These are phyloP conservation scores for Toxotes jaculatrix DNA, from an alignment of 2,113 vertebrate species.

Conservation along the genomic window DNA sequence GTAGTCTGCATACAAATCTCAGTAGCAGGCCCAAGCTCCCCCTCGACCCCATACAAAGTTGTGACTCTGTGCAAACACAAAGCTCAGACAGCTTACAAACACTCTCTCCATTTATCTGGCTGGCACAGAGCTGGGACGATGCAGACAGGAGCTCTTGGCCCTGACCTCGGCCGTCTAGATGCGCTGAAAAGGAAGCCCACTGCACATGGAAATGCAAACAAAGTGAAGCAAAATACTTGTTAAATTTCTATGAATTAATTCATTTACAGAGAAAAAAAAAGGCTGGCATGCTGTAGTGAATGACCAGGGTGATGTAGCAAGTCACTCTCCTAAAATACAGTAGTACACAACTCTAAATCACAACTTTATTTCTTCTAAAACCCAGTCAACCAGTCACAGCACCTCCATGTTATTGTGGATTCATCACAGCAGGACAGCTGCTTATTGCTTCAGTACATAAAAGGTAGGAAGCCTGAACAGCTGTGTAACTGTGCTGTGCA, in stretches of 20 bases:
- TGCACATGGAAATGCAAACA: slow-evolving; percentile 63
- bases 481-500: background rate
- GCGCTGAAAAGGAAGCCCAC: slow-evolving; percentile 43
- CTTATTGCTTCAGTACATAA: background rate
- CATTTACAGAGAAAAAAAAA: slow-evolving; percentile 8
- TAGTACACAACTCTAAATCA: background rate
- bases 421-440: background rate
- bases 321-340: no score
- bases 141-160: slow-evolving; percentile 75
- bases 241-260: slow-evolving; percentile 33
- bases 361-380: no score
- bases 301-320: background rate
- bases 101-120: slow-evolving; percentile 68
- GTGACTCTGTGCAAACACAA: slow-evolving; percentile 79
- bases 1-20: slow-evolving; percentile 90
- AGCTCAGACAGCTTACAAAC: slow-evolving; percentile 77
- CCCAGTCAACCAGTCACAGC: no score
- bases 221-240: slow-evolving; percentile 48
- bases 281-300: slow-evolving; percentile 1
- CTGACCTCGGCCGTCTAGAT: slow-evolving; percentile 70
- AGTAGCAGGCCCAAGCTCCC: slow-evolving; percentile 55
- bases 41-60: slow-evolving; percentile 71
- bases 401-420: background rate
- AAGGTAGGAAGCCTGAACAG: background rate
- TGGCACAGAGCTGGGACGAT: slow-evolving; percentile 64